Evolutionary conservation across 2,113 vertebrate genomes (phyloP).

Genomic region (Ophthalmolycus amberensis): DNA sequence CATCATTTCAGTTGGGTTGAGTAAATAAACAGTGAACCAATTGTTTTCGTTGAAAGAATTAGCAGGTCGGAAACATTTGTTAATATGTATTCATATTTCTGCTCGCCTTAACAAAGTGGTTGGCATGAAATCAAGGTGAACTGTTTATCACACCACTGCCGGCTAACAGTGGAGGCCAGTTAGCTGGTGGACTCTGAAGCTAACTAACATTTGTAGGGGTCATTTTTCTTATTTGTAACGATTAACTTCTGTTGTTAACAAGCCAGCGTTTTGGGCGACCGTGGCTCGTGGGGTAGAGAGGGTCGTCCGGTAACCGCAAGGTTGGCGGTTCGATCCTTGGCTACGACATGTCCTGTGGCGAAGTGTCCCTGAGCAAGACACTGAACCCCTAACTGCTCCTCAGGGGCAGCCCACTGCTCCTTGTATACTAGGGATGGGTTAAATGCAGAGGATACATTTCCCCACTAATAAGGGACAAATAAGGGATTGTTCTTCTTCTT

Average conservation of each 20-base stretch:
- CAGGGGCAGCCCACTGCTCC: too few species aligned
- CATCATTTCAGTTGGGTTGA: conserved; percentile 28
- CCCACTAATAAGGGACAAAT: too few species aligned
- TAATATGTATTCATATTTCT: conserved; percentile 21
- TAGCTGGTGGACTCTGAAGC: conserved; percentile 1
- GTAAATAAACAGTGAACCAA: conserved; percentile 22
- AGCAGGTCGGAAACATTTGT: conserved; percentile 18
- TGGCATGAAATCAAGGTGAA: conserved; percentile 19
- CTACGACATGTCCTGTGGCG: too few species aligned
- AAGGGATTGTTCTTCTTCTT: too few species aligned
- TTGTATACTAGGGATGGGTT: too few species aligned
- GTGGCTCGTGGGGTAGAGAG: too few species aligned
- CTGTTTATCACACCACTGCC: neutral
- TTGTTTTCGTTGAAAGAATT: conserved; percentile 33
- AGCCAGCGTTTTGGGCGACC: conserved; percentile 1
- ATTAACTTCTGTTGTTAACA: neutral
- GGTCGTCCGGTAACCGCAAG: too few species aligned
- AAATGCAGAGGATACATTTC: too few species aligned
- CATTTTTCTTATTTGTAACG: conserved; percentile 7
- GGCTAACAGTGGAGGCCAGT: neutral
- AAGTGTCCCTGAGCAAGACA: too few species aligned
- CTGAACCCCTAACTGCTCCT: too few species aligned
- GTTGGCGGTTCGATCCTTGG: too few species aligned
- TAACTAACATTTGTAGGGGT: neutral
- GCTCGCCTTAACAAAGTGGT: conserved; percentile 4